Conservation (phyloP, 2,113 vertebrate species). For the Passer montanus region DNA sequence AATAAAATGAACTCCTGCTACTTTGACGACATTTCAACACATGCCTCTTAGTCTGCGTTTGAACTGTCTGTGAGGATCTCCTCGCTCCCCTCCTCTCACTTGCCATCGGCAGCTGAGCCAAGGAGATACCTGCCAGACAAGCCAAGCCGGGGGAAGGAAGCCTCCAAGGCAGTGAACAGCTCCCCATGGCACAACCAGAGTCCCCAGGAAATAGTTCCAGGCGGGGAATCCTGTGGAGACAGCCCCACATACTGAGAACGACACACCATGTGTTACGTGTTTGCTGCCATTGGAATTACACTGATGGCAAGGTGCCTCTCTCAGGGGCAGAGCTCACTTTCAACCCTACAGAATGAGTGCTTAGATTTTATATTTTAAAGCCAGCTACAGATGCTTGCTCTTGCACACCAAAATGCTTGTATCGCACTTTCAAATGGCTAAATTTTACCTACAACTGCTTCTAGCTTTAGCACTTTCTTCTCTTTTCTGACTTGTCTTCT, state of each 20-base stretch:
- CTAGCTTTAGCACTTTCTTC: neutral
- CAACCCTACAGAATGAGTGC: neutral
- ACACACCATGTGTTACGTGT: neutral
- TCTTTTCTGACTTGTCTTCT: neutral
- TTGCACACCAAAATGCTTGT: neutral
- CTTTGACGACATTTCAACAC: slow-evolving; percentile 42
- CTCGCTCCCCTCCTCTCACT: neutral
- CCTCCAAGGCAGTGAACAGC: neutral
- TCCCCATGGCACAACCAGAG: neutral
- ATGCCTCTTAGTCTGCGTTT: slow-evolving; percentile 23
- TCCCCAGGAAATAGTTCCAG: neutral
- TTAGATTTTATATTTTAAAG: neutral
- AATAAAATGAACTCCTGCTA: slow-evolving; percentile 51
- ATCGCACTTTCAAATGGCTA: neutral
- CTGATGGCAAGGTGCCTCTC: neutral
- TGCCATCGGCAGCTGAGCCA: neutral
- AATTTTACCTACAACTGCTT: neutral
- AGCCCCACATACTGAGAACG: neutral
- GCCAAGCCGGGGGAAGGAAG: neutral
- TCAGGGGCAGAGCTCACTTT: neutral
- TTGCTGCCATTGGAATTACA: neutral
- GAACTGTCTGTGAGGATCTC: slow-evolving; percentile 53
- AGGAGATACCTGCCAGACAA: neutral
- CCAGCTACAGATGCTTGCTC: neutral
- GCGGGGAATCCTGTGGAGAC: neutral